Base-by-base conservation (phyloP, 2,888 invertebrate species). In the Anagyrus pseudococci region DNA sequence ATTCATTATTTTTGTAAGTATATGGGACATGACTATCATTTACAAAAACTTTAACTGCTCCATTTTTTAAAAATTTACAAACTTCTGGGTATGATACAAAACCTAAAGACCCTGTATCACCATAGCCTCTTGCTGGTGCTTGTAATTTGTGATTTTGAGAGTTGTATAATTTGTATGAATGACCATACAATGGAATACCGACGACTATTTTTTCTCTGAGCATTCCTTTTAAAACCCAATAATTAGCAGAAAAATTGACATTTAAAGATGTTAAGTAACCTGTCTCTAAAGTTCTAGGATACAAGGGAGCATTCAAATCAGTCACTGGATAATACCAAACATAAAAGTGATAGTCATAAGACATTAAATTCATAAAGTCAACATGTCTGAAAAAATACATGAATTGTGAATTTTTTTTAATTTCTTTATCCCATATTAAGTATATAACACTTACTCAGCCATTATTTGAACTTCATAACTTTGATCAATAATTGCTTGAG, bases 301-400 rank as follows among this genome's bases (percentile, higher is more conserved):
- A 92, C 2, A 96, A 81, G 0, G 96, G 95, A 0, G 95, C 86
- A 81, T 96, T 96, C 15, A 93, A 83, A 0, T 93, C 89, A 19
- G 95, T 95, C 70, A 93, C 88, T 1, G 95, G 95, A 1, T 90
- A 88, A 66, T 86, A 86, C 77, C 85, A 85, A 4, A 88, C 85
- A 74, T 86, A 96, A 74, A 87, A 90, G 79, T 96, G 94, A 75
- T 88, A 96, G 78, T 96, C 96, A 76, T 96, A 96, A 0, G 91
- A 86, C 96, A 96, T 96, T n/a, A 96, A 75, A 78, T 93, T 94
- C 0, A 94, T 86, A 82, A 87, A 93, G 79, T 96, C 95, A 0
- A 90, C 88, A 76, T 90, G 84, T 54, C 88, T 89, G 74, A 22
- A 52, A 61, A 54, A 54, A 44, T 53, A 19, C 10, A 48, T 47